Evolutionary conservation across 2,797 vertebrate genomes (phyloP), one percentile per base, ranked within the genome.

Genomic region (Craterocephalus amniculus): DNA sequence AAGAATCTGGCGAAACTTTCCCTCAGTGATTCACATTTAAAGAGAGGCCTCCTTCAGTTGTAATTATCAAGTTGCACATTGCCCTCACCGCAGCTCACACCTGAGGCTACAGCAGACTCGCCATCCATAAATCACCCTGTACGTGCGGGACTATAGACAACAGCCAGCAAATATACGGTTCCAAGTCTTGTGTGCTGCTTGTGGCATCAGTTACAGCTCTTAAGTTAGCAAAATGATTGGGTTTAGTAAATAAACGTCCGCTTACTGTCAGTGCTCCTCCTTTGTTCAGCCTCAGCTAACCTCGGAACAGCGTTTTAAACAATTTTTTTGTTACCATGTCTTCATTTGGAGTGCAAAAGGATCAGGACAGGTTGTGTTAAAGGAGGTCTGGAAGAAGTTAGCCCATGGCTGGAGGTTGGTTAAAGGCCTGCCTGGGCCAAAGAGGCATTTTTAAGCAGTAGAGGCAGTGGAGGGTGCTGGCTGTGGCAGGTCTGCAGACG

Each of bases 401-500:
- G 48, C 58, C 70, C 67, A 85, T 43, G 76, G 75, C 58, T 80
- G 75, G 79, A 80, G 85, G 82, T 57, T 49, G 83, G 81, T 78
- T 81, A 82, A 31, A 74, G 66, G 70, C 72, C 78, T 62, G 78
- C 86, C 78, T 74, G 32, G 72, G 69, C 59, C 63, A 61, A 57
- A 12, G 24, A 58, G 78, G 77, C 76, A 18, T 69, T 84, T 80
- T 51, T 66, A 72, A 79, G 62, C 59, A 43, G 77, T 35, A 51
- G 64, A 76, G 81, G 72, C 85, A 76, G 76, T 55, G 45, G 78
- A 85, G 85, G 86, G 78, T 68, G 78, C 81, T 52, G 80, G 78
- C 84, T 65, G 73, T 89, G 89, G 85, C 90, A 90, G 89, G 90
- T 88, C 89, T 83, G 91, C 91, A 92, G 93, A 94, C 92, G 94